These are phyloP conservation scores for Adelphocoris suturalis DNA, from an alignment of 2,888 invertebrate species.

Conservation along the genomic window DNA sequence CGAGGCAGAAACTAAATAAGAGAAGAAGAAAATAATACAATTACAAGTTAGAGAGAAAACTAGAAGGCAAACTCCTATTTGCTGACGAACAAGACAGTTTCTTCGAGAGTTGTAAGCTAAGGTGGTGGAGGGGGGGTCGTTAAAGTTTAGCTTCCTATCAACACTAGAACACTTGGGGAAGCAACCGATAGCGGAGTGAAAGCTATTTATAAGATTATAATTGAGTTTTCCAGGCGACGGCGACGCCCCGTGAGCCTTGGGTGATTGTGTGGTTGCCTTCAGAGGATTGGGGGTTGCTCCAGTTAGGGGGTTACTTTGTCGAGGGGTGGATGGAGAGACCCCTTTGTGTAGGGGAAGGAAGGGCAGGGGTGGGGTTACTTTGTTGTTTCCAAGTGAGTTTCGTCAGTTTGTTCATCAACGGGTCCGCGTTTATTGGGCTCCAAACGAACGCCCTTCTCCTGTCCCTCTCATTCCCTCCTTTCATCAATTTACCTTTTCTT, in stretches of 20 bases:
- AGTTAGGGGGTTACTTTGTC: constrained; percentile 19
- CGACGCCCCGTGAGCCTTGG: constrained; percentile 39
- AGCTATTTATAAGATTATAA: constrained; percentile 64
- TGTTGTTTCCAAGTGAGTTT: constrained; percentile 60
- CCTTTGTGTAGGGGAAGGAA: not conserved
- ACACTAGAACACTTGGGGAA: constrained; percentile 57
- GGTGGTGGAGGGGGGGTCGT: constrained; percentile 40
- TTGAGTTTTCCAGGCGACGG: constrained; percentile 62
- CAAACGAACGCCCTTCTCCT: constrained; percentile 26
- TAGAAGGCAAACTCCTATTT: constrained; percentile 54
- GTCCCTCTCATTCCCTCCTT: not conserved
- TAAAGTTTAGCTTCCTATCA: constrained; percentile 58
- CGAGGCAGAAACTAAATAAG: constrained; percentile 55
- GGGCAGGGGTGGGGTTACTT: not conserved
- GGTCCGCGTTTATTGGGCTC: constrained; percentile 49
- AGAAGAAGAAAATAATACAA: constrained; percentile 58
- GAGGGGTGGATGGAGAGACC: not conserved
- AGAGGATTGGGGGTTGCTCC: constrained; percentile 21
- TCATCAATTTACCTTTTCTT: too few species aligned
- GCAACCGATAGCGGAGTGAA: constrained; percentile 55
- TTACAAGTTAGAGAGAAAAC: constrained; percentile 58
- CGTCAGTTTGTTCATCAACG: constrained; percentile 59
- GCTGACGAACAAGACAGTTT: constrained; percentile 62
- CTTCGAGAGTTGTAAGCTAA: constrained; percentile 47
- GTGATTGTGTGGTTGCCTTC: constrained; percentile 55